phyloP scores from a whole-genome alignment of 2,797 vertebrate genomes.

The Neoniphon sammara region DNA sequence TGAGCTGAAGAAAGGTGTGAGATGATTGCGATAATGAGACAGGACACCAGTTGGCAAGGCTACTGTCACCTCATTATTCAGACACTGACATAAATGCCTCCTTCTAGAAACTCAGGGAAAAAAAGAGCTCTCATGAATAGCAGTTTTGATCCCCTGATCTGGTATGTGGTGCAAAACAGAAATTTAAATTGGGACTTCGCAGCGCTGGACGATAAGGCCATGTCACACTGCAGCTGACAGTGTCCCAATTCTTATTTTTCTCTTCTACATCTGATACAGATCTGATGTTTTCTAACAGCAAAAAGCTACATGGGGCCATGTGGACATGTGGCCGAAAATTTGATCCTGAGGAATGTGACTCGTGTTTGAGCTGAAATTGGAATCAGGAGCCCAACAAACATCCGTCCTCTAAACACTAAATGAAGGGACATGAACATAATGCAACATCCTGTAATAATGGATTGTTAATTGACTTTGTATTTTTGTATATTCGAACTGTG shows the following conservation, averaged over 20 bases:
- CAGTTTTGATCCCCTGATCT: slow-evolving; percentile 14
- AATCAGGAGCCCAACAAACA: too few relatives aligned
- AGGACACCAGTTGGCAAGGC: slow-evolving; percentile 40
- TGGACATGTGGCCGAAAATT: too few relatives aligned
- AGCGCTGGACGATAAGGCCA: background rate
- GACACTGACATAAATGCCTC: slow-evolving; percentile 46
- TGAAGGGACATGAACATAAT: too few relatives aligned
- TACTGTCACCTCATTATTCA: slow-evolving; percentile 42
- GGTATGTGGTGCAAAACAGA: slow-evolving; percentile 16
- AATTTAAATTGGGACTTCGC: background rate
- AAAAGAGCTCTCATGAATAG: slow-evolving; percentile 31
- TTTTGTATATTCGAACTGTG: too few relatives aligned
- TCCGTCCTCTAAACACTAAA: too few relatives aligned
- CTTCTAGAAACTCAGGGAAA: slow-evolving; percentile 31
- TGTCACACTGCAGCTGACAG: too few relatives aligned
- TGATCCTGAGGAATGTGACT: too few relatives aligned
- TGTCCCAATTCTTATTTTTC: background rate
- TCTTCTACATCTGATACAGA: background rate
- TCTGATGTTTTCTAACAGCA: too few relatives aligned
- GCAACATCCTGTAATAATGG: too few relatives aligned
- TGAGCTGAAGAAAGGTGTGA: slow-evolving; percentile 41
- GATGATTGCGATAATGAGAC: slow-evolving; percentile 49
- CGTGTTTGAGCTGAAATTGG: too few relatives aligned
- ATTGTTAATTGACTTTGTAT: too few relatives aligned
- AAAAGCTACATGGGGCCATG: too few relatives aligned